Conservation (phyloP, 2,888 invertebrate genomes). For the Drosophila neonasuta region DNA sequence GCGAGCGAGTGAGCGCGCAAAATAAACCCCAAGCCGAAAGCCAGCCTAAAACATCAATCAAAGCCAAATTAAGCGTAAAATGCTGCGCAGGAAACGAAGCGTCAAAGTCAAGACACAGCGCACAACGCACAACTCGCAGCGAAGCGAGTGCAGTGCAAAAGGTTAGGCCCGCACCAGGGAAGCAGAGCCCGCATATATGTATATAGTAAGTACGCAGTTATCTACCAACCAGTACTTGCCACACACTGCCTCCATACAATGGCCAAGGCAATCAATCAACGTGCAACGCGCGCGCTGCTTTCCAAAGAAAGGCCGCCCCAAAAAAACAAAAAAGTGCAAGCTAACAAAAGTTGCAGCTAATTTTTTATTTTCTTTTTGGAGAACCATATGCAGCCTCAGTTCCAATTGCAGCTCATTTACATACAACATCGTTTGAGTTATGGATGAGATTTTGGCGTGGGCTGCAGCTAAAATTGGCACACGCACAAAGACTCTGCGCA, state of each 20-base stretch:
- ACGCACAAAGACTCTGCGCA: constrained; percentile 61
- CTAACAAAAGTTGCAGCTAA: constrained; percentile 70
- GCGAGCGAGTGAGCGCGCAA: constrained; percentile 12
- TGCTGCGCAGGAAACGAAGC: constrained; percentile 60
- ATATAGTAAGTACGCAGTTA: neutral
- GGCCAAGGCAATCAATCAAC: constrained; percentile 66
- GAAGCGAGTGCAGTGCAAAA: constrained; percentile 55
- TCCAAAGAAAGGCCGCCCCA: constrained; percentile 66
- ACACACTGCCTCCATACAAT: constrained; percentile 30
- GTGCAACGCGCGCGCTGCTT: constrained; percentile 49
- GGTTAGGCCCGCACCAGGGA: constrained; percentile 68
- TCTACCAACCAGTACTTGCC: constrained; percentile 31
- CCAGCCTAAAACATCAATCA: constrained; percentile 70
- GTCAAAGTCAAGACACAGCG: constrained; percentile 57
- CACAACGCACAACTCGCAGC: constrained; percentile 18
- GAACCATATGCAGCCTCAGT: constrained; percentile 9
- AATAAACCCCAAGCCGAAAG: constrained; percentile 18
- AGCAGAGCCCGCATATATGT: constrained; percentile 60
- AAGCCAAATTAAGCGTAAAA: constrained; percentile 76
- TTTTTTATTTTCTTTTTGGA: constrained; percentile 29
- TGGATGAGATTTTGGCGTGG: constrained; percentile 56
- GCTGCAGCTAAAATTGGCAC: constrained; percentile 64
- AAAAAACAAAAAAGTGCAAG: constrained; percentile 57
- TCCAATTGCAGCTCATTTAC: constrained; percentile 59
- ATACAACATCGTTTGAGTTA: constrained; percentile 49